Evolutionary conservation across 2,888 invertebrate species (phyloP).

Genomic region (Hoplodrina ambigua): DNA sequence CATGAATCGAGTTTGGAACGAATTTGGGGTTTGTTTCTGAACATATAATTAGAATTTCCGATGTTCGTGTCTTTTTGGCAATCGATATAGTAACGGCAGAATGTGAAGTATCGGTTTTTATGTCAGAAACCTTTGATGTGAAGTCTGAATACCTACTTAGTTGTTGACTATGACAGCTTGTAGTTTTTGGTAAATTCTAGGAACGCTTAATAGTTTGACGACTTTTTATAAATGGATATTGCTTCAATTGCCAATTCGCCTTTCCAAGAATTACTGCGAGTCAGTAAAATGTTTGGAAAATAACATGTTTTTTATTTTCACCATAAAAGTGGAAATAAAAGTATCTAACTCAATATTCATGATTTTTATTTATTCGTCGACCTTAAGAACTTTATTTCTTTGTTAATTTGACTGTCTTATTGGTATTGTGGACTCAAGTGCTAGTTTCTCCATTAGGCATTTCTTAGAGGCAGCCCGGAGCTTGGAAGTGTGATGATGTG

Average conservation of each 20-base stretch:
- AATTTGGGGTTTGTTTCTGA: constrained; percentile 65
- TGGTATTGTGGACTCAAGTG: too few species aligned
- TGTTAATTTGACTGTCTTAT: neutral
- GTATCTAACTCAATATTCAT: neutral
- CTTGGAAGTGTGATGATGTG: too few species aligned
- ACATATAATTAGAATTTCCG: constrained; percentile 63
- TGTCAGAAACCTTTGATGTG: constrained; percentile 9
- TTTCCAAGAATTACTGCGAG: neutral
- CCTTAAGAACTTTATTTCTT: neutral
- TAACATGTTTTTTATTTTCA: neutral
- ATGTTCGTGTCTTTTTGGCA: constrained; percentile 40
- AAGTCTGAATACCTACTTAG: constrained; percentile 13
- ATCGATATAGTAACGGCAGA: constrained; percentile 19
- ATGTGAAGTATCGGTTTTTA: neutral
- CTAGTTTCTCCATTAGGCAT: too few species aligned
- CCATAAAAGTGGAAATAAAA: neutral
- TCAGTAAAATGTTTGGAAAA: neutral
- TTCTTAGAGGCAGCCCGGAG: too few species aligned
- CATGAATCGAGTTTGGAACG: constrained; percentile 66
- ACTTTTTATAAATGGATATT: too few species aligned
- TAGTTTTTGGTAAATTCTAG: neutral
- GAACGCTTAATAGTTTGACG: neutral
- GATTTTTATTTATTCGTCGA: neutral
- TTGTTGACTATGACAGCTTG: neutral
- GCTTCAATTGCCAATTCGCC: too few species aligned